Evolutionary conservation across 1,140 invertebrate genomes (phyloP).

Genomic region (Habropoda laboriosa): DNA sequence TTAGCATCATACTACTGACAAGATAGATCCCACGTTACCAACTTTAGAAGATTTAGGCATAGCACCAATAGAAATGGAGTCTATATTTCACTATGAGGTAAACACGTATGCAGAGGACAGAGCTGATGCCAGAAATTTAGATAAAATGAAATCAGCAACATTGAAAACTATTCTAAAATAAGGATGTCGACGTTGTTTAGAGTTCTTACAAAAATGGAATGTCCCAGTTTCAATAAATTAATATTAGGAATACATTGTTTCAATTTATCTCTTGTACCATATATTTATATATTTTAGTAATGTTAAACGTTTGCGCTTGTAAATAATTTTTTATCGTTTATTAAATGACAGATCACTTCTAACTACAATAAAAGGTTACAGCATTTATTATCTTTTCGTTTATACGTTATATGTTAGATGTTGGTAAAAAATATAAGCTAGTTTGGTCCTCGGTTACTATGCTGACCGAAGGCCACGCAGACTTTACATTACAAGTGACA

Average conservation of each 20-base stretch:
- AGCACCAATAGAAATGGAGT: conserved; percentile 87
- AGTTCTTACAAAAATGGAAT: conserved; percentile 9
- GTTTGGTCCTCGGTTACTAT: conserved; percentile 72
- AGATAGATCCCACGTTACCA: conserved; percentile 84
- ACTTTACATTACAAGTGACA: conserved; percentile 59
- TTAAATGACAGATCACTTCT: conserved; percentile 52
- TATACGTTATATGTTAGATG: conserved; percentile 61
- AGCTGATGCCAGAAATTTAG: too few relatives aligned
- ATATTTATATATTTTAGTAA: too few relatives aligned
- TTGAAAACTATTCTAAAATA: conserved; percentile 23
- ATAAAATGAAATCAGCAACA: too few relatives aligned
- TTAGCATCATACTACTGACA: conserved; percentile 90
- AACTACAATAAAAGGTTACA: conserved; percentile 64
- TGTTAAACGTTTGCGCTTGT: too few relatives aligned
- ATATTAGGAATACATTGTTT: conserved; percentile 13
- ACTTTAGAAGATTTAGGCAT: conserved; percentile 95
- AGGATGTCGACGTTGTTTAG: conserved; percentile 12
- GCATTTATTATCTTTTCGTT: conserved; percentile 40
- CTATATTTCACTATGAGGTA: too few relatives aligned
- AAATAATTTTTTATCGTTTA: conserved; percentile 57
- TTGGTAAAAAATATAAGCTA: conserved; percentile 74
- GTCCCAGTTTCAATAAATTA: conserved; percentile 43
- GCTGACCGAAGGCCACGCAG: conserved; percentile 72
- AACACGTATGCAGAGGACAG: too few relatives aligned
- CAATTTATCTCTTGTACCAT: not conserved